Conservation (phyloP, 2,797 vertebrate species). For the Spinibarbus caldwelli region DNA sequence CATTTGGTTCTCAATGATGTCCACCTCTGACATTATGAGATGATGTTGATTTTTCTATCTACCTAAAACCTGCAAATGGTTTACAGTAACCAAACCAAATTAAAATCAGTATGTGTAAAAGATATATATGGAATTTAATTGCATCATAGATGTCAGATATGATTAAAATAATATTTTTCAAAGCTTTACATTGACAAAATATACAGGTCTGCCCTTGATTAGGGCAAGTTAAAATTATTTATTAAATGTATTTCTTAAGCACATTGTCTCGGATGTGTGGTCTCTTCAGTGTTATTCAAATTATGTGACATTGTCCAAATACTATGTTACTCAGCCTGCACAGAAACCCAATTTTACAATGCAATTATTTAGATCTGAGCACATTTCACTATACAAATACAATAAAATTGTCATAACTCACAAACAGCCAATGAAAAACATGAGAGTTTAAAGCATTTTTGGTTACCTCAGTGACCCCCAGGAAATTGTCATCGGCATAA, state of each 20-base stretch:
- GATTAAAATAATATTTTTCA: constrained; percentile 83
- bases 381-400: not conserved
- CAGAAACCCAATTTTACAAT: not conserved
- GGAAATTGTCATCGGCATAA: not conserved
- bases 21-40: constrained; percentile 32
- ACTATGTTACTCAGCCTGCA: not conserved
- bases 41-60: constrained; percentile 44
- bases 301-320: not conserved
- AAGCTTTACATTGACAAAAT: constrained; percentile 77
- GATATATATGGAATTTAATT: constrained; percentile 56
- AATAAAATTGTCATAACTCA: not conserved
- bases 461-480: not conserved
- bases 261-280: constrained; percentile 39
- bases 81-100: constrained; percentile 55
- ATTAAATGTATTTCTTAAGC: constrained; percentile 74
- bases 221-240: constrained; percentile 73
- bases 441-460: not conserved
- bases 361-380: not conserved
- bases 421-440: not conserved
- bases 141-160: constrained; percentile 72
- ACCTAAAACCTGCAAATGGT: constrained; percentile 43
- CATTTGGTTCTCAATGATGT: constrained; percentile 39
- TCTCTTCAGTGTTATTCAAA: constrained; percentile 15
- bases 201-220: constrained; percentile 70
- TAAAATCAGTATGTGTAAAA: constrained; percentile 47